Percentiles rank a stretch among this genome's conserved stretches.
phyloP scores from a whole-genome alignment of 2,888 invertebrate genomes.

The Pollenia angustigena region DNA sequence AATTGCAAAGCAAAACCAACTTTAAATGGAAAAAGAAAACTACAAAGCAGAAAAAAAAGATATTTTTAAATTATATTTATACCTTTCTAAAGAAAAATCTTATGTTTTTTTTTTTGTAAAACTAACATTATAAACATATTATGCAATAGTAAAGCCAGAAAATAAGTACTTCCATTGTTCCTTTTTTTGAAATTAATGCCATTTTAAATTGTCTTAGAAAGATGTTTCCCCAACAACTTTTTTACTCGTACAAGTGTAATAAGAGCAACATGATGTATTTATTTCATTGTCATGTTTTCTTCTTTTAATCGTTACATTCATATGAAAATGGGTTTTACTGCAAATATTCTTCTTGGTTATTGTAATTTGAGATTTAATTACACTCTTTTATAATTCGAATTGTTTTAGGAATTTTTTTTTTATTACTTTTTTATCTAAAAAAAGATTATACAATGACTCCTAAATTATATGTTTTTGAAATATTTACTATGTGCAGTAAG shows the following conservation, averaged over 20 bases:
- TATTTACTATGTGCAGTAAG: too few relatives aligned
- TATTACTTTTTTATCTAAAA: neutral
- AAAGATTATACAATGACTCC: slow-evolving; percentile 6
- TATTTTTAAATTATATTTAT: slow-evolving; percentile 6
- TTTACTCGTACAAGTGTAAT: neutral
- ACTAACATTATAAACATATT: neutral
- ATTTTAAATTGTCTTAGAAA: neutral
- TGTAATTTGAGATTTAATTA: slow-evolving; percentile 9
- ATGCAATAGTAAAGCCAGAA: neutral
- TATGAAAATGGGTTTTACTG: neutral
- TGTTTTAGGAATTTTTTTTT: slow-evolving; percentile 8
- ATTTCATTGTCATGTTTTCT: neutral
- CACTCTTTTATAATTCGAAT: slow-evolving; percentile 15
- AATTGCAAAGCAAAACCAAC: neutral
- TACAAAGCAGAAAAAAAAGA: neutral
- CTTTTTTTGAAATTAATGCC: neutral
- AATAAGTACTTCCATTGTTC: neutral
- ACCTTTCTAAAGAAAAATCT: slow-evolving; percentile 18
- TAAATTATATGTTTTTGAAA: neutral
- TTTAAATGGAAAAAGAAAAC: neutral
- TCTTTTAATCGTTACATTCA: neutral
- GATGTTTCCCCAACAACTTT: neutral
- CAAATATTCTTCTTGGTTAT: neutral
- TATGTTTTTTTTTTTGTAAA: neutral
- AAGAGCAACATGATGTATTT: neutral